Base-by-base conservation (phyloP, 2,797 vertebrate species). In the Gephyroberyx darwinii region DNA sequence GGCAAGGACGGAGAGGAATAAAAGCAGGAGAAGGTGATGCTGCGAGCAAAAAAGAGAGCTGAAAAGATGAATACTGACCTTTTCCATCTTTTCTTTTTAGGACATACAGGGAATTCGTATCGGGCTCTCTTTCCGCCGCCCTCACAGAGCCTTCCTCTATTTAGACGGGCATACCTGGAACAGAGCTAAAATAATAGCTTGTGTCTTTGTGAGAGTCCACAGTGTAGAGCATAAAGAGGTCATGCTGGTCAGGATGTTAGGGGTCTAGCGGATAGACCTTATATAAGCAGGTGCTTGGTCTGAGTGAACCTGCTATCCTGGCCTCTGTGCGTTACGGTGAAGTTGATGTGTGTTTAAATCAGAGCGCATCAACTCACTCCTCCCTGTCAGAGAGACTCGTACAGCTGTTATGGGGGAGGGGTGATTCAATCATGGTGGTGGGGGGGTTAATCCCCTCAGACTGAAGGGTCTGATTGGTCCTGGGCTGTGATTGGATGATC, bases 11-110 rank as follows among this genome's bases (percentile, higher is more conserved):
- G 52, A 4, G 65, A 78, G 72, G 74, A 75, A 83, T 61, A 75
- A 67, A 85, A 80, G 71, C 61, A 51, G 66, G 65, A 73, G 75
- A 81, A 85, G 83, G 81, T 81, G 84, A 86, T 61, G 73, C 86
- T 82, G 77, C 8, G 20, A 83, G 85, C 54, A 64, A 51, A 30
- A 78, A 82, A 86, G 62, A 74, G 59, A 6, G 74, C 79, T 62
- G 73, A 77, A 82, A 80, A 86, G 83, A 91, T 82, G 77, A 85
- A 89, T 81, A 75, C 62, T 90, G 88, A 93, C 86, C 84, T 89
- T 91, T 85, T 73, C 79, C 69, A 54, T 85, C 66, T 79, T 80
- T 83, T 79, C 64, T 75, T 69, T 57, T 61, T 71, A 0, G 50
- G 65, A 70, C 74, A 74, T 35, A 52, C 69, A 59, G 88, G 82